Evolutionary conservation across 2,888 invertebrate species (phyloP), one percentile per base, ranked within the genome.

Genomic region (Nycteola revayana): DNA sequence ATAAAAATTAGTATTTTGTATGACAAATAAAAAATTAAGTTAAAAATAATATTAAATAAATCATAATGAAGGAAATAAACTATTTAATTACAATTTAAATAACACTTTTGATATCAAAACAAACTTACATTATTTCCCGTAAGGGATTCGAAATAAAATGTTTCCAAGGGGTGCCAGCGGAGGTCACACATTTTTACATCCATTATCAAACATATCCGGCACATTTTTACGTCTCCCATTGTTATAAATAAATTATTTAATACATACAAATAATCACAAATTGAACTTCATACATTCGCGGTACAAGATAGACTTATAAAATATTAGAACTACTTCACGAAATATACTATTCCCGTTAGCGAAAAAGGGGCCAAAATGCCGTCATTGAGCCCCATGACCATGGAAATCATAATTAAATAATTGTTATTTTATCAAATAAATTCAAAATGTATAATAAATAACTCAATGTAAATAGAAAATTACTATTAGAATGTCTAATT

Each of bases 221-320:
- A 88, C n/a, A 78, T 76, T 68, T 58, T 71, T 1, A 76, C 32
- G 10, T 70, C 57, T 32, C 63, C 77, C 86, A 21, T 21, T 3
- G 3, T 21, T 21, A 3, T 21, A 2, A 39, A 23, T 22, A 28
- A 37, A 3, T 18, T 14, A 20, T 14, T 23, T 25, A 36, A 21
- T 42, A 26, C 14, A 32, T 39, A 24, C 27, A 34, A 42, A 48
- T 32, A 52, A 39, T 25, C 21, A 25, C 31, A 47, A 54, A 57
- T 56, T 44, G 34, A 49, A 51, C 51, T 73, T 75, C 62, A 64
- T 71, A 72, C 36, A 53, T 75, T 79, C 69, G 74, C 75, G 74
- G 67, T 45, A 49, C 33, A 51, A 32, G 57, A 73, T 77, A 74
- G 77, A 82, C 65, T 60, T 81, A 82, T 60, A 78, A 82, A 81